These are phyloP conservation scores for Acanthopleura granulata DNA, from an alignment of 2,888 invertebrate species.

Conservation along the genomic window DNA sequence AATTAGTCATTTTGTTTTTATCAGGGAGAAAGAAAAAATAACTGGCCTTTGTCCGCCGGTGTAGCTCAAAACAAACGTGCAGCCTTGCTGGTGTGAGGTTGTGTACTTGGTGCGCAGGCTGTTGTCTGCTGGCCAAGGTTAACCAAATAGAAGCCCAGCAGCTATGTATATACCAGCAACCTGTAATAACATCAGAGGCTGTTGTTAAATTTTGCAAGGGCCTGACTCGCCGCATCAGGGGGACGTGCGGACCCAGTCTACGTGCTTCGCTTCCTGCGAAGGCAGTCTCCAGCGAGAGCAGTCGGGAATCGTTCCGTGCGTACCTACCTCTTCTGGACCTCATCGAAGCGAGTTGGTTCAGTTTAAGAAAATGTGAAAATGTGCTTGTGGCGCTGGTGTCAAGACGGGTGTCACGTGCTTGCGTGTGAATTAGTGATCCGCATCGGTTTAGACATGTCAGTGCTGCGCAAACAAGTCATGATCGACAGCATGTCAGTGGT, in stretches of 20 bases:
- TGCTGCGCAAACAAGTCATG: no score
- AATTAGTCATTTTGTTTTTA: no score
- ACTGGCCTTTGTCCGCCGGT: no score
- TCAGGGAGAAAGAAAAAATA: no score
- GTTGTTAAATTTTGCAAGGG: not conserved
- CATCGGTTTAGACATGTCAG: no score
- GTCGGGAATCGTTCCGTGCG: not conserved
- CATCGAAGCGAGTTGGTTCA: not conserved
- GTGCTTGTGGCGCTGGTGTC: not conserved
- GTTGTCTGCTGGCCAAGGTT: constrained; percentile 5
- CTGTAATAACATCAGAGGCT: not conserved
- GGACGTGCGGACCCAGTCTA: not conserved
- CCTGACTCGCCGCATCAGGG: not conserved
- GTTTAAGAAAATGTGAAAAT: no score
- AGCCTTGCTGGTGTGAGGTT: not conserved
- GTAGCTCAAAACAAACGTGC: no score
- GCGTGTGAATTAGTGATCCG: not conserved
- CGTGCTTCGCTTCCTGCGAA: not conserved
- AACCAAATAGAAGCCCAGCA: not conserved
- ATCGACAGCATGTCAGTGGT: no score
- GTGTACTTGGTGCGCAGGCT: not conserved
- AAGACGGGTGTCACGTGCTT: constrained; percentile 1
- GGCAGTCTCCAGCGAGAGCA: not conserved
- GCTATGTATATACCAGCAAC: not conserved
- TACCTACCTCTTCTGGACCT: not conserved